phyloP scores from a whole-genome alignment of 2,888 invertebrate genomes.

The Hydropsyche betteni region DNA sequence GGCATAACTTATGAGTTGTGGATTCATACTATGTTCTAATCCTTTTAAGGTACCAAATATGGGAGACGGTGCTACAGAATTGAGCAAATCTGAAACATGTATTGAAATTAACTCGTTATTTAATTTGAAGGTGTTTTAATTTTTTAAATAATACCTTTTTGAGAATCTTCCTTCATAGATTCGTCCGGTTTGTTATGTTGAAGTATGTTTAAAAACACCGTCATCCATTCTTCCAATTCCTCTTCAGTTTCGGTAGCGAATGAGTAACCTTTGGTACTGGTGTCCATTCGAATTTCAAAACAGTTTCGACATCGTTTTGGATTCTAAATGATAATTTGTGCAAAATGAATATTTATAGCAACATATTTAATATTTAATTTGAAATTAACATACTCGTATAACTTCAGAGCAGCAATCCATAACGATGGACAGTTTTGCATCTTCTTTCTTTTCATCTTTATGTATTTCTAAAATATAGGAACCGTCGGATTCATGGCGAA shows the following conservation, averaged over 20 bases:
- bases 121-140: background rate
- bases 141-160: slow-evolving; percentile 37
- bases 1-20: slow-evolving; percentile 88
- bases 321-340: slow-evolving; percentile 66
- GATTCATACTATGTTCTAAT: slow-evolving; percentile 91
- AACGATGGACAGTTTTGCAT: slow-evolving; percentile 90
- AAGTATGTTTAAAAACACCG: slow-evolving; percentile 82
- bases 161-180: slow-evolving; percentile 69
- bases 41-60: slow-evolving; percentile 87
- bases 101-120: slow-evolving; percentile 22
- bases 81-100: slow-evolving; percentile 58
- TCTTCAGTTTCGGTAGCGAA: slow-evolving; percentile 87
- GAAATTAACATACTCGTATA: slow-evolving; percentile 71
- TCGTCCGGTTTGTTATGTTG: slow-evolving; percentile 85
- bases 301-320: slow-evolving; percentile 84
- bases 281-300: slow-evolving; percentile 88
- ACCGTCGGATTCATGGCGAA: slow-evolving; percentile 90
- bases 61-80: slow-evolving; percentile 70
- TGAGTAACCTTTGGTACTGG: slow-evolving; percentile 85
- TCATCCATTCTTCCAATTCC: slow-evolving; percentile 85
- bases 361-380: background rate
- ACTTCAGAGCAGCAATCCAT: slow-evolving; percentile 95
- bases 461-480: slow-evolving; percentile 91
- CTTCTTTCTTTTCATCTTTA: slow-evolving; percentile 91
- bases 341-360: background rate